A percentile compares a stretch with the other conserved stretches of the same genome.
Evolutionary conservation across 2,888 invertebrate species (phyloP).

Genomic region (Cephus spinipes): DNA sequence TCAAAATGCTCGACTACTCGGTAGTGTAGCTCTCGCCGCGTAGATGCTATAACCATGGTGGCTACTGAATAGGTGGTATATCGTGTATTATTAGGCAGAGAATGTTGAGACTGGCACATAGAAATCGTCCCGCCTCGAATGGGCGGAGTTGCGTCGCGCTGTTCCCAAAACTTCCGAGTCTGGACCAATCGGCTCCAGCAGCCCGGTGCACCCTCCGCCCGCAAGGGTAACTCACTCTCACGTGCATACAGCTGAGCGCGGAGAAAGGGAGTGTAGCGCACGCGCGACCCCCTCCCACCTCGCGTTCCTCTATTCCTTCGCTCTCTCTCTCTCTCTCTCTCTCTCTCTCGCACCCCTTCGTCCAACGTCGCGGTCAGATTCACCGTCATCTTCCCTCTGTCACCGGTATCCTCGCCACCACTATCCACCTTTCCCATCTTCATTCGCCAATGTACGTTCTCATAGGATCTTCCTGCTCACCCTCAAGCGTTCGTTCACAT

Average conservation of each 20-base stretch:
- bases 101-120: conserved; percentile 2
- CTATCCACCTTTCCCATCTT: neutral
- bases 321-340: too few relatives aligned
- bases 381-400: conserved; percentile 6
- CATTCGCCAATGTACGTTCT: too few relatives aligned
- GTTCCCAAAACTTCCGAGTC: conserved; percentile 45
- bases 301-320: neutral
- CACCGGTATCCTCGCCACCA: too few relatives aligned
- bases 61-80: conserved; percentile 58
- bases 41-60: conserved; percentile 56
- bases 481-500: too few relatives aligned
- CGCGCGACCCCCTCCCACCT: neutral
- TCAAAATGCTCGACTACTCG: conserved; percentile 15
- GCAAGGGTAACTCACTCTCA: conserved; percentile 43
- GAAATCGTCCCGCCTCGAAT: conserved; percentile 51
- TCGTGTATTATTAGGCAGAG: conserved; percentile 60
- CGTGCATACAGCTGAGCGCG: conserved; percentile 28
- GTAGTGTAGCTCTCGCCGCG: conserved; percentile 25
- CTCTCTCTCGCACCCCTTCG: too few relatives aligned
- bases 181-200: conserved; percentile 42
- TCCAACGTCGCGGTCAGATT: too few relatives aligned
- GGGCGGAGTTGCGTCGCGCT: conserved; percentile 44
- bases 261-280: neutral
- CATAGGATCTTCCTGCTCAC: too few relatives aligned
- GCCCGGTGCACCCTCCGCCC: conserved; percentile 20